phyloP scores from a whole-genome alignment of 2,888 invertebrate species.

The Lottia scabra region DNA sequence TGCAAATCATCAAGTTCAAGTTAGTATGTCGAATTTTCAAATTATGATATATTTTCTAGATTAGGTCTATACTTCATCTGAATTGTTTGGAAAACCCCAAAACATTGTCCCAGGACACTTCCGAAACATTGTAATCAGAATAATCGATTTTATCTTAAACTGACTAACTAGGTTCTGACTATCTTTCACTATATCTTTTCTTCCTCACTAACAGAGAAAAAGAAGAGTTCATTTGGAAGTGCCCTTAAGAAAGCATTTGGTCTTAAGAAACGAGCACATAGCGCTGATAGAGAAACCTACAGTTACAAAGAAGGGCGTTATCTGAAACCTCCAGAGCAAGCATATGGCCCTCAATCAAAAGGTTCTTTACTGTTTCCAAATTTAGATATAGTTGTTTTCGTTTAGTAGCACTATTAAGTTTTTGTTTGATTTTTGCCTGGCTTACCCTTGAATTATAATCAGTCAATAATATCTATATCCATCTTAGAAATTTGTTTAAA shows the following conservation, averaged over 20 bases:
- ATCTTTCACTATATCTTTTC: too few species aligned
- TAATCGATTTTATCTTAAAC: too few species aligned
- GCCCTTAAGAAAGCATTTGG: slow-evolving; percentile 58
- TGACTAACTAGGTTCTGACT: too few species aligned
- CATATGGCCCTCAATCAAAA: slow-evolving; percentile 56
- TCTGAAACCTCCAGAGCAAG: slow-evolving; percentile 49
- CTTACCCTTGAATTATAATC: slow-evolving; percentile 1
- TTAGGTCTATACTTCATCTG: too few species aligned
- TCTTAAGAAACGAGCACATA: slow-evolving; percentile 59
- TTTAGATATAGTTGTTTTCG: not conserved
- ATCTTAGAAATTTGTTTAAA: too few species aligned
- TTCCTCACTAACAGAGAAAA: slow-evolving; percentile 45
- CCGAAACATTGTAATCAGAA: too few species aligned
- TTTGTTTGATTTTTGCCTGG: slow-evolving; percentile 8
- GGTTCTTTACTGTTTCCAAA: slow-evolving; percentile 33
- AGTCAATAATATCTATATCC: not conserved
- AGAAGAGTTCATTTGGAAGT: slow-evolving; percentile 54
- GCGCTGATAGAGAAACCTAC: slow-evolving; percentile 56
- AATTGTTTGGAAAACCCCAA: too few species aligned
- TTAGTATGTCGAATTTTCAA: too few species aligned
- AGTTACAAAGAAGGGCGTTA: slow-evolving; percentile 54
- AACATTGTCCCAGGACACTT: too few species aligned
- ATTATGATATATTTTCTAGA: too few species aligned
- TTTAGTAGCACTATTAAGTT: not conserved
- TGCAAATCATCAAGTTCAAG: too few species aligned